Conservation (phyloP, 2,888 invertebrate genomes). For the Mythimna loreyi region DNA sequence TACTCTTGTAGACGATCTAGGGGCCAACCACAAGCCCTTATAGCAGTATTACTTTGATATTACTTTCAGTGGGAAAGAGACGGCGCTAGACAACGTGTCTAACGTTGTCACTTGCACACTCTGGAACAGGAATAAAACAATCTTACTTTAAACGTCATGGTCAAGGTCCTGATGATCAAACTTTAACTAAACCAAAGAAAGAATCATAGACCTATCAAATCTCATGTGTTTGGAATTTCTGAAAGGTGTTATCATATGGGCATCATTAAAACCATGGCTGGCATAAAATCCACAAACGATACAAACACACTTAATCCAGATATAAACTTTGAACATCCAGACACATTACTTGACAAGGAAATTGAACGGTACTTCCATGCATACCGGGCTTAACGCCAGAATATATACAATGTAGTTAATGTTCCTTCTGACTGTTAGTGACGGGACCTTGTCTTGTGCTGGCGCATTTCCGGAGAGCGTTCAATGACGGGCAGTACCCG, state of each 20-base stretch:
- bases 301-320: constrained; percentile 2
- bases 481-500: constrained; percentile 14
- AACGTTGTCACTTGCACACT: no score
- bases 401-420: constrained; percentile 45
- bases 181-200: neutral
- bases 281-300: constrained; percentile 5
- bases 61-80: no score
- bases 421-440: constrained; percentile 26
- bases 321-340: constrained; percentile 22
- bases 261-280: constrained; percentile 17
- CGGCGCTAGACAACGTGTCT: no score
- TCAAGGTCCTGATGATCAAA: no score
- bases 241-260: neutral
- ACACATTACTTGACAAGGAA: constrained; percentile 34
- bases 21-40: no score
- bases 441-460: constrained; percentile 43
- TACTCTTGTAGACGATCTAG: neutral
- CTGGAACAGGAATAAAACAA: no score
- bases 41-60: no score
- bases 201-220: no score
- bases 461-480: constrained; percentile 45
- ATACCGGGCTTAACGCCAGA: constrained; percentile 59
- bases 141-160: no score
- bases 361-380: constrained; percentile 23
- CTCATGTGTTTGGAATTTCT: neutral